Base-by-base conservation (phyloP, 2,888 invertebrate species). In the Ectemnius cavifrons region DNA sequence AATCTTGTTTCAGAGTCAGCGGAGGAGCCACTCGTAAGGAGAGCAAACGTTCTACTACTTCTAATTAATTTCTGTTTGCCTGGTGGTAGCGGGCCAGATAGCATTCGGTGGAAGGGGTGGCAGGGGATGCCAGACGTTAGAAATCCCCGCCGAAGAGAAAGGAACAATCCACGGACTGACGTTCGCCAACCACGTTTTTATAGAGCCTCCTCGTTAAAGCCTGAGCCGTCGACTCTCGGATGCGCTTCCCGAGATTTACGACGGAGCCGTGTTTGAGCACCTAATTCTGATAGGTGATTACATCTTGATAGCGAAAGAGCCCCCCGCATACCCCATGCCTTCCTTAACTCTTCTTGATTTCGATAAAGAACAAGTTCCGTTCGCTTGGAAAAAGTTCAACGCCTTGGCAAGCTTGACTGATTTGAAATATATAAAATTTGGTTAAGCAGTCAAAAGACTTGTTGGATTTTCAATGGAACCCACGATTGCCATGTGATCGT, bases 51-150 rank as follows among this genome's bases (percentile, higher is more conserved):
- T 83, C 79, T 78, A 78, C 82, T 79, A 80, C 78, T 79, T 85
- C 80, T 87, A 86, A 86, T 87, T 86, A 85, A 85, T 84, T 86
- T 84, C 81, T 85, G 83, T 87, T 86, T 84, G 81, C 80, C 70
- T 63, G 76, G 59, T 60, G 68, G 73, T 71, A 47, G 28, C 45
- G 4, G 28, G 56, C 23, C 37, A 23, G 56, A 49, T 37, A 56
- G 60, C 49, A 45, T 49, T 14, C 18, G 58, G 16, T 16, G 18
- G 67, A 46, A 47, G 18, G 20, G 27, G 59, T 4, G 20, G 4
- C 2, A 18, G 8, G 23, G 14, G 18, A 56, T 37, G 16, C 52
- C 52, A 46, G 20, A 46, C 20, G 23, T 67, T 61, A 64, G 72
- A 67, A 60, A 61, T 16, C 18, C 27, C 37, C 47, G 58, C 14